phyloP scores from a whole-genome alignment of 2,888 invertebrate genomes.

The Diachrysia chrysitis region DNA sequence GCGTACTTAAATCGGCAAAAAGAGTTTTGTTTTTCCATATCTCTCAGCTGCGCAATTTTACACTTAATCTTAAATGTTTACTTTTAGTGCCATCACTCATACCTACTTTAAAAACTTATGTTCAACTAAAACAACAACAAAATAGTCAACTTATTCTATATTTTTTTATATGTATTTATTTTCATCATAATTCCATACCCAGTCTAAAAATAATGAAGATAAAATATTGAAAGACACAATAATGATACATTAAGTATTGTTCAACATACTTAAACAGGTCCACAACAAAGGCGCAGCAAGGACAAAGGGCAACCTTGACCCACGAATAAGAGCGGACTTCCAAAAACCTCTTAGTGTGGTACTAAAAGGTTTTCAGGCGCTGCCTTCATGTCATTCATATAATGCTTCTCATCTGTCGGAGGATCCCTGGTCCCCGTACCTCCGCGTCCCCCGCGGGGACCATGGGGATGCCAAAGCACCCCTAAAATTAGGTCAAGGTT shows the following conservation, averaged over 20 bases:
- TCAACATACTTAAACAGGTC: constrained; percentile 8
- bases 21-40: background rate
- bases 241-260: constrained; percentile 5
- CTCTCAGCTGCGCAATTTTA: background rate
- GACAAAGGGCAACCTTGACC: constrained; percentile 23
- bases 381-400: constrained; percentile 16
- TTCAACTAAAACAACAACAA: no score
- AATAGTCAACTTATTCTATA: background rate
- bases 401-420: constrained; percentile 19
- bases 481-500: constrained; percentile 1
- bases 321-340: constrained; percentile 13
- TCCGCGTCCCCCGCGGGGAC: background rate
- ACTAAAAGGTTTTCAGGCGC: constrained; percentile 14
- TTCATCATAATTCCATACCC: background rate
- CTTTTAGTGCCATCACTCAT: background rate
- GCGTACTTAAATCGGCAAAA: background rate
- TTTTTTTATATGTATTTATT: no score
- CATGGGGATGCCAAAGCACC: background rate
- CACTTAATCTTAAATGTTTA: background rate
- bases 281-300: background rate
- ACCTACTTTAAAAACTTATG: no score
- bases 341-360: constrained; percentile 26
- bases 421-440: no score
- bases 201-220: background rate
- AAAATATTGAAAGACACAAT: background rate